Base-by-base conservation (phyloP, 2,797 vertebrate genomes). In the Benthosema pterotum region DNA sequence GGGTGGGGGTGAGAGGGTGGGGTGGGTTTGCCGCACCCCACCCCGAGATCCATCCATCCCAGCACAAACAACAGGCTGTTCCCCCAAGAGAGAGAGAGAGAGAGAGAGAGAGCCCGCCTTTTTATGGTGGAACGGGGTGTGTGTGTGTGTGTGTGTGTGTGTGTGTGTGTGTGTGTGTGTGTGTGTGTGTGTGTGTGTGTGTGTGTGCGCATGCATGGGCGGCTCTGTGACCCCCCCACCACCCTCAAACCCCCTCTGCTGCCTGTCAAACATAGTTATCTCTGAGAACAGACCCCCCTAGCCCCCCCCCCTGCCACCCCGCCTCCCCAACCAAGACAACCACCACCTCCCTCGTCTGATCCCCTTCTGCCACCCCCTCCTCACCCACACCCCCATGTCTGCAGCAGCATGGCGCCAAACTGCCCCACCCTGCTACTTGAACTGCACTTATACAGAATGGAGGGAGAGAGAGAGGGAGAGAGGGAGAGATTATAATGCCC, bases 241-340 rank as follows among this genome's bases (percentile, higher is more conserved):
- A 38, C 32, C 32, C 32, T 38, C 7, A 42, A 61, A 49, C 19
- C 71, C 62, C 67, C 25, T 47, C 69, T 78, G 67, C 60, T 78
- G 78, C 80, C 85, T 91, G 91, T 92, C 92, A 92, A 91, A 91
- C 88, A 81, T 74, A 60, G 79, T 92, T 92, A 92, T 77, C 75
- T 80, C 78, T 82, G 60, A 58, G 49, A 75, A 58, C 53, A 63
- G 69, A 78, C 49, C 8, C 69, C 52, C 57, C 60, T n/a, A n/a
- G 68, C 73, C 68, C 48, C 17, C 18, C 19, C 49, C 45, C 54
- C 19, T n/a, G n/a, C 48, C 17, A n/a, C 19, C 49, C 45, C 54
- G 16, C 48, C 17, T n/a, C 19, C 49, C 45, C 54, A 16, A 60
- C 50, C 14, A 58, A 65, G 42, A 65, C 72, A 68, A 75, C 69